phyloP scores from a whole-genome alignment of 2,888 invertebrate species.

The Leptinotarsa juncta region DNA sequence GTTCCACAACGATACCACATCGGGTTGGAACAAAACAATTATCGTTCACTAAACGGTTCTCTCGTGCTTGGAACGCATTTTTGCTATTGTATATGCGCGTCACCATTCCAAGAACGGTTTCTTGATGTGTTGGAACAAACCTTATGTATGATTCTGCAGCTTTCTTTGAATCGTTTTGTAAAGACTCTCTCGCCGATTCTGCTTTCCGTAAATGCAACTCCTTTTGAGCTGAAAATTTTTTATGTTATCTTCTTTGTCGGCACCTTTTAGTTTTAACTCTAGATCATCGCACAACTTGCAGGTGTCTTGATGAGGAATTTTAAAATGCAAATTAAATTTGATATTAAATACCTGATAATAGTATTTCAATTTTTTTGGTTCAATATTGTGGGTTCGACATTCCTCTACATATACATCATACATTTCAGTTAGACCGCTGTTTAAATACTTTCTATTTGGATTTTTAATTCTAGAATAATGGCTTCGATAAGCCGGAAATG shows the following conservation, averaged over 20 bases:
- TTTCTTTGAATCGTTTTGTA: constrained; percentile 14
- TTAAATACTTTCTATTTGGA: constrained; percentile 49
- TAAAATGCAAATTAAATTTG: constrained; percentile 28
- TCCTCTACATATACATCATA: constrained; percentile 26
- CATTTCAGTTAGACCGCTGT: constrained; percentile 33
- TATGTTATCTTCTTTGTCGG: constrained; percentile 6
- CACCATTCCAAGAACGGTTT: too few relatives aligned
- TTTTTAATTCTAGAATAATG: constrained; percentile 49
- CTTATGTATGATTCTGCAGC: constrained; percentile 20
- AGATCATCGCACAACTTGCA: constrained; percentile 29
- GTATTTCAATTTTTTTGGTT: constrained; percentile 22
- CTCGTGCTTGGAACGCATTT: too few relatives aligned
- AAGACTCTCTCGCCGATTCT: constrained; percentile 14
- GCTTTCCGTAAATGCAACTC: constrained; percentile 15
- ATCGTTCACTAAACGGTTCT: too few relatives aligned
- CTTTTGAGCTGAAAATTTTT: constrained; percentile 9
- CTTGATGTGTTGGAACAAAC: too few relatives aligned
- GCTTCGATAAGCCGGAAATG: constrained; percentile 50
- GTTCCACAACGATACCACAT: too few relatives aligned
- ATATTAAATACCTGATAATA: constrained; percentile 22
- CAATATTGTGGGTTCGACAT: constrained; percentile 12
- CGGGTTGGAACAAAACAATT: too few relatives aligned
- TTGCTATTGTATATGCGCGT: too few relatives aligned
- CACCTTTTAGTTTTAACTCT: constrained; percentile 9
- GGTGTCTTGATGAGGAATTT: constrained; percentile 25